phyloP scores from a whole-genome alignment of 2,797 vertebrate species.

The Serranus cabrilla region DNA sequence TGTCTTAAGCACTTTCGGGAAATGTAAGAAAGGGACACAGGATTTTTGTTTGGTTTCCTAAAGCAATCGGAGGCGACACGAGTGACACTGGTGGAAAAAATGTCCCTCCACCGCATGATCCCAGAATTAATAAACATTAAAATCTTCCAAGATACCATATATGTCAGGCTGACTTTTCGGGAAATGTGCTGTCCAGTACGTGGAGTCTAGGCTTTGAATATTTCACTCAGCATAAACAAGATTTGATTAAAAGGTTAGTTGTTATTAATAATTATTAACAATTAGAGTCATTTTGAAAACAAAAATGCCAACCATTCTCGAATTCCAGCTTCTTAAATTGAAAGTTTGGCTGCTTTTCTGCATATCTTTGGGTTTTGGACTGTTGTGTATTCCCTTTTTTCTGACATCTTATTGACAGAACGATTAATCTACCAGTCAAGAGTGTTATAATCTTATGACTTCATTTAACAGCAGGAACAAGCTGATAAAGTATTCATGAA shows the following conservation, averaged over 20 bases:
- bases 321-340: not conserved
- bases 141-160: not conserved
- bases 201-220: not conserved
- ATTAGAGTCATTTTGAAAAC: not conserved
- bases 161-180: not conserved
- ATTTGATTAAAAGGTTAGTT: not conserved
- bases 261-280: not conserved
- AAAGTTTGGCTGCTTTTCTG: not conserved
- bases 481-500: not conserved
- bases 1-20: conserved; percentile 51
- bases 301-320: not conserved
- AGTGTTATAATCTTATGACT: not conserved
- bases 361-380: not conserved
- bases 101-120: conserved; percentile 3
- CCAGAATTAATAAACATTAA: conserved; percentile 1
- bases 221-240: not conserved
- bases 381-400: not conserved
- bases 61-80: not conserved
- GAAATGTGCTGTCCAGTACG: not conserved
- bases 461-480: not conserved
- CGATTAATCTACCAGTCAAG: not conserved
- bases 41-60: conserved; percentile 11
- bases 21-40: conserved; percentile 35
- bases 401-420: not conserved
- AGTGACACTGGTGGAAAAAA: conserved; percentile 12